These are phyloP conservation scores for Drosophila mayri DNA, from an alignment of 1,140 invertebrate species.

Conservation along the genomic window DNA sequence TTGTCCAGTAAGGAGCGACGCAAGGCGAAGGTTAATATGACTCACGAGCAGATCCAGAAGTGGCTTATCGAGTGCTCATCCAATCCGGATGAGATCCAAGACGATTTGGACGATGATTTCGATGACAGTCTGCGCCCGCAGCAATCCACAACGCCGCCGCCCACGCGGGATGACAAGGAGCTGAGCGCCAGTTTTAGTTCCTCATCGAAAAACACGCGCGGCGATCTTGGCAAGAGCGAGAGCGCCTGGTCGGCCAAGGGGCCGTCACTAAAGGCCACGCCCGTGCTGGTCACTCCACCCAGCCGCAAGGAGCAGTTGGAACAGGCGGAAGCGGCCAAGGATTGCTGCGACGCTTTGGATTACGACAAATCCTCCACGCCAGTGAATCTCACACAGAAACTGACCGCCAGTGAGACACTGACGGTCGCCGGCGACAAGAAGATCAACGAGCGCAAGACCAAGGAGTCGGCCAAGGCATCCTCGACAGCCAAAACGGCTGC, in stretches of 20 bases:
- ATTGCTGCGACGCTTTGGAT: slow-evolving; percentile 45
- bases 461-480: slow-evolving; percentile 34
- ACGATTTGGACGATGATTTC: slow-evolving; percentile 85
- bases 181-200: slow-evolving; percentile 75
- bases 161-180: slow-evolving; percentile 73
- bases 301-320: slow-evolving; percentile 28
- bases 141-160: slow-evolving; percentile 69
- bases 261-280: slow-evolving; percentile 78
- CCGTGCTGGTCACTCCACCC: slow-evolving; percentile 61
- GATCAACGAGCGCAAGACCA: slow-evolving; percentile 54
- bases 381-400: slow-evolving; percentile 73
- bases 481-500: slow-evolving; percentile 13
- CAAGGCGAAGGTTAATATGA: slow-evolving; percentile 90
- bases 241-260: slow-evolving; percentile 83
- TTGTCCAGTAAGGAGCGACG: slow-evolving; percentile 84
- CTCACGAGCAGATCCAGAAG: slow-evolving; percentile 90
- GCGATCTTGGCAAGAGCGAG: slow-evolving; percentile 75
- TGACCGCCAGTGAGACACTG: slow-evolving; percentile 17
- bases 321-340: slow-evolving; percentile 23
- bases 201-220: slow-evolving; percentile 79
- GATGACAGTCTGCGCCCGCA: slow-evolving; percentile 78
- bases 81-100: slow-evolving; percentile 86
- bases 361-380: slow-evolving; percentile 63
- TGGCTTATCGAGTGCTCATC: slow-evolving; percentile 89
- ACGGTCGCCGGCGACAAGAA: slow-evolving; percentile 48